Evolutionary conservation across 2,888 invertebrate genomes (phyloP).

Genomic region (Tricholauxania praeusta): DNA sequence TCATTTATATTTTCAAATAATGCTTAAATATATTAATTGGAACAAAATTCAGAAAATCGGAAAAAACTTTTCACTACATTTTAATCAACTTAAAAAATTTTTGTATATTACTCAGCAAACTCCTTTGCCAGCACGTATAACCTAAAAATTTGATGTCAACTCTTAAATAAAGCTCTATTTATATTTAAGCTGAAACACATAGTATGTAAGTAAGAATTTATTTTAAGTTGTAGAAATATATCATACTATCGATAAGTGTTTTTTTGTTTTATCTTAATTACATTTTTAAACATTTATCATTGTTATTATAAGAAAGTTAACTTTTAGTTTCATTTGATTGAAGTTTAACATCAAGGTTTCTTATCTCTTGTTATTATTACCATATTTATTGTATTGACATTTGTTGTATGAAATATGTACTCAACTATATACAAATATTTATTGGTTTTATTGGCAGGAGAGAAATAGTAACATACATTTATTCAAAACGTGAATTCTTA

Average conservation of each 20-base stretch:
- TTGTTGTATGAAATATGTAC: not conserved
- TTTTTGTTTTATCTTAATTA: not conserved
- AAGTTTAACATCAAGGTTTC: slow-evolving; percentile 29
- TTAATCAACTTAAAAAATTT: no score
- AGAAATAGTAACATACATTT: slow-evolving; percentile 28
- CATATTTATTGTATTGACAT: no score
- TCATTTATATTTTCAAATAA: no score
- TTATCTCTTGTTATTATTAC: no score
- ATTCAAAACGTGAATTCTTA: not conserved
- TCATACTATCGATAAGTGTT: slow-evolving; percentile 14
- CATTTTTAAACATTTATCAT: slow-evolving; percentile 33
- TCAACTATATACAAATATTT: not conserved
- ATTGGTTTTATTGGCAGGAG: slow-evolving; percentile 31
- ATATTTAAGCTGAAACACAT: slow-evolving; percentile 20
- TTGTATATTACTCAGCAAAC: no score
- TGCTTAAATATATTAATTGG: no score
- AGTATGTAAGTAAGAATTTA: slow-evolving; percentile 16
- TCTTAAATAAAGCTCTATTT: slow-evolving; percentile 30
- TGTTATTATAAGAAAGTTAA: slow-evolving; percentile 52
- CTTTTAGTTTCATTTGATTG: slow-evolving; percentile 57
- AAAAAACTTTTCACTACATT: no score
- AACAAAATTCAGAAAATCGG: no score
- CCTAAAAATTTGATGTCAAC: not conserved
- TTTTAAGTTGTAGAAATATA: slow-evolving; percentile 38
- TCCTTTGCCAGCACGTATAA: no score